Conservation (phyloP, 2,113 vertebrate species). For the Diadophis punctatus region DNA sequence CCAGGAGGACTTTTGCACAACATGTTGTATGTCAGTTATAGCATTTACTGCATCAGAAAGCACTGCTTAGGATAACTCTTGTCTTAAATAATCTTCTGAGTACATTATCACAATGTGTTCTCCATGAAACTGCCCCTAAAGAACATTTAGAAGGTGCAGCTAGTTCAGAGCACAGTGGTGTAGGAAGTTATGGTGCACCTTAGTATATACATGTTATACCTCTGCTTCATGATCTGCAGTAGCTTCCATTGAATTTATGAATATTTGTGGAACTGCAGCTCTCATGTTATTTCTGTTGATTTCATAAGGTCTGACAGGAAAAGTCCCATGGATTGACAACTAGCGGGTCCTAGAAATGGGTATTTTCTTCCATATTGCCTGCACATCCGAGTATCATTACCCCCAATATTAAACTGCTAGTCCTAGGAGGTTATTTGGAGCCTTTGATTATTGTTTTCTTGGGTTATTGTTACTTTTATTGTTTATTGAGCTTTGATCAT, state of each 20-base stretch:
- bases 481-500: neutral
- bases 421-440: neutral
- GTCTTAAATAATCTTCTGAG: neutral
- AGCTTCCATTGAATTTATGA: neutral
- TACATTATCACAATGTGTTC: neutral
- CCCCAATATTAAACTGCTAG: neutral
- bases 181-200: neutral
- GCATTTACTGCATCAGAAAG: neutral
- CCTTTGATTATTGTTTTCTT: neutral
- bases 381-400: neutral
- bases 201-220: neutral
- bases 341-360: neutral
- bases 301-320: neutral
- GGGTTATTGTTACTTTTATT: neutral
- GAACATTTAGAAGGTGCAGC: neutral
- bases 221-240: neutral
- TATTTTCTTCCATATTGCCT: neutral
- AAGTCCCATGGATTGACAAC: neutral
- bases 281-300: neutral
- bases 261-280: neutral
- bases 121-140: neutral
- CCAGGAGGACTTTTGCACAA: neutral
- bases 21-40: neutral
- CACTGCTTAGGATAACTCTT: neutral
- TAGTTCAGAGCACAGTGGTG: neutral